phyloP scores from a whole-genome alignment of 2,888 invertebrate species.

The Zaprionus bogoriensis region DNA sequence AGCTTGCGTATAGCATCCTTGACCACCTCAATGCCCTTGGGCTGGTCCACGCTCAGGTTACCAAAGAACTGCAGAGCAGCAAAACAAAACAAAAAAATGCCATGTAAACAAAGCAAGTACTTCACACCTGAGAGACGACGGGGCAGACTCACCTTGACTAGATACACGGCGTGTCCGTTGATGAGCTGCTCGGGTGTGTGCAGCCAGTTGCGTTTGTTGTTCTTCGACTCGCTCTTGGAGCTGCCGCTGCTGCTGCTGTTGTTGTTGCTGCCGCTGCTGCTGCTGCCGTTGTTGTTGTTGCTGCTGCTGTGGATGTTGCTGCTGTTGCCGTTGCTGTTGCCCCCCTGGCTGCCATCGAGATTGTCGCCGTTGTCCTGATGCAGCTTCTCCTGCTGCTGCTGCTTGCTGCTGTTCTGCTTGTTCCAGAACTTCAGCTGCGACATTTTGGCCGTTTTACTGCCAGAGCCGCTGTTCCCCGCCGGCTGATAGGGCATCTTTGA shows the following conservation, averaged over 20 bases:
- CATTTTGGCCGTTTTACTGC: slow-evolving; percentile 82
- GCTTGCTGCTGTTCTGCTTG: slow-evolving; percentile 84
- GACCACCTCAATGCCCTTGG: slow-evolving; percentile 98
- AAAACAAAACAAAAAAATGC: neutral
- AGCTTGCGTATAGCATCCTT: slow-evolving; percentile 98
- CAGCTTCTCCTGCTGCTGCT: slow-evolving; percentile 59
- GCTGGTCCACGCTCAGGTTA: slow-evolving; percentile 96
- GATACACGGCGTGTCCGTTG: slow-evolving; percentile 97
- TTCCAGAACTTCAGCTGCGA: slow-evolving; percentile 88
- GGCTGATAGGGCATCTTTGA: slow-evolving; percentile 66
- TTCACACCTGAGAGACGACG: slow-evolving; percentile 29
- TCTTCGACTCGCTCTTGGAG: slow-evolving; percentile 82
- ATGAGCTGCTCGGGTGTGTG: slow-evolving; percentile 96
- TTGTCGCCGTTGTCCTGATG: slow-evolving; percentile 78
- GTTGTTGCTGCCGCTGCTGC: slow-evolving; percentile 83
- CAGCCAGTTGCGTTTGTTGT: slow-evolving; percentile 90
- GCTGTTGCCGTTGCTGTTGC: no score
- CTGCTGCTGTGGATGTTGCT: slow-evolving; percentile 83
- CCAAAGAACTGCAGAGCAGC: slow-evolving; percentile 93
- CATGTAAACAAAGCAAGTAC: neutral
- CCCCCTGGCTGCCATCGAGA: slow-evolving; percentile 80
- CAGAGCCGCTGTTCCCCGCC: slow-evolving; percentile 57
- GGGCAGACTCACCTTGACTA: slow-evolving; percentile 91
- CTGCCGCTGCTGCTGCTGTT: slow-evolving; percentile 80
- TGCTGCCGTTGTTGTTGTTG: slow-evolving; percentile 78